Base-by-base conservation (phyloP, 2,113 vertebrate species). In the Morone saxatilis region DNA sequence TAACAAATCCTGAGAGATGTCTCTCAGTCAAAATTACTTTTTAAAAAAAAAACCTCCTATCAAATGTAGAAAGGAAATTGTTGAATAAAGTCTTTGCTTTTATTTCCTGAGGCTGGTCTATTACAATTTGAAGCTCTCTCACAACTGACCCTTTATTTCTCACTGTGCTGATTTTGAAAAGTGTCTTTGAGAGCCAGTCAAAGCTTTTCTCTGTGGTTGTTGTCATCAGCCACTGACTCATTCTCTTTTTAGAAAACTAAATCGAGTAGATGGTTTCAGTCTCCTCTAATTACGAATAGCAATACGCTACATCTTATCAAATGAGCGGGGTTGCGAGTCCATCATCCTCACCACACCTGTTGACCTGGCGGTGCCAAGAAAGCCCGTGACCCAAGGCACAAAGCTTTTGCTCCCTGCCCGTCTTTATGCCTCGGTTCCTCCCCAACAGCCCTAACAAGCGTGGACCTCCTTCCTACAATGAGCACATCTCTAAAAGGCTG, bases 401-500 rank as follows among this genome's bases (percentile, higher is more conserved):
- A 8, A 70, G 41, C 20, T 79, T 73, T 86, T 78, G 36, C 50
- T 31, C 38, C 60, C 7, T 76, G 22, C 66, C 17, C 50, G 7
- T 88, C 61, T 70, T 68, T 84, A n/a, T 68, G 6, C 71, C 63
- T 50, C 43, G 75, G 66, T 76, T 86, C 80, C 70, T 84, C 50
- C 76, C 68, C 81, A 78, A 93, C 87, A 99, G 98, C 91, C 98
- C 98, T 1, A 99, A 99, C 94, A 99, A 99, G 92, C 97, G 98
- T 8, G 98, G 98, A 11, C 98, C 98, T 1, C 98, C 98, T 6
- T 96, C 98, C 0, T 99, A 99, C 94, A 99, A 97, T 13, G 98
- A 99, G 96, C 98, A 99, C 96, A 99, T 99, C 92, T 98, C 98
- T 84, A 99, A 99, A 94, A 95, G 98, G 0, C 96, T 99, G 89